These are phyloP conservation scores for Hedychridium roseum DNA, from an alignment of 2,888 invertebrate genomes.

Conservation along the genomic window DNA sequence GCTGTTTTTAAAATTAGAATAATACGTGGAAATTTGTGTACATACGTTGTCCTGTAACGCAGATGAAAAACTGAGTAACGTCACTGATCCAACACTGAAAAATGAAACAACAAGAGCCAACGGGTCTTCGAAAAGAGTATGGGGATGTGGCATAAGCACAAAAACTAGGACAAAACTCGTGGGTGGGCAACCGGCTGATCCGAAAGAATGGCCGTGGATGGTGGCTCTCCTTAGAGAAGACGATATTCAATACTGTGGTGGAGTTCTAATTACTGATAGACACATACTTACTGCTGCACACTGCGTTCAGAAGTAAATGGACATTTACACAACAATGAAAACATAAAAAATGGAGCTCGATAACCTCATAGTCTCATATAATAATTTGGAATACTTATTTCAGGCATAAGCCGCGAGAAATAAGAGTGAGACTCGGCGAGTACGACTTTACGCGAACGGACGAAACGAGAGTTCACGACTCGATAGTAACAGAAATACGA, in stretches of 20 bases:
- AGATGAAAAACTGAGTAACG: too few relatives aligned
- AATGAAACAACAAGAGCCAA: too few relatives aligned
- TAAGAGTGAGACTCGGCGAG: constrained; percentile 80
- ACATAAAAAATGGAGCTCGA: too few relatives aligned
- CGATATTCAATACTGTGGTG: constrained; percentile 79
- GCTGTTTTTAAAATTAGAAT: too few relatives aligned
- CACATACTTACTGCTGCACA: constrained; percentile 83
- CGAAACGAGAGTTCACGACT: constrained; percentile 77
- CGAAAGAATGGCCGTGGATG: constrained; percentile 85
- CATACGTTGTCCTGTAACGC: too few relatives aligned
- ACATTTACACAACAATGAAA: background rate
- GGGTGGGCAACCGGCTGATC: constrained; percentile 72
- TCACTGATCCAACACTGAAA: too few relatives aligned
- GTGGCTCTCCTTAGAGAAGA: constrained; percentile 75
- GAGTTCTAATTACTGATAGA: constrained; percentile 79
- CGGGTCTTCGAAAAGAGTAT: too few relatives aligned
- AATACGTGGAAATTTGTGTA: too few relatives aligned
- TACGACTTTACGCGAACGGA: constrained; percentile 76
- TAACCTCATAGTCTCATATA: too few relatives aligned
- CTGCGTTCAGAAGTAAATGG: constrained; percentile 63
- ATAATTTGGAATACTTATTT: too few relatives aligned
- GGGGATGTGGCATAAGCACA: constrained; percentile 70
- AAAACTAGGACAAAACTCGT: constrained; percentile 67
- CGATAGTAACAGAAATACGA: constrained; percentile 72
- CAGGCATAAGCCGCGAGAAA: constrained; percentile 70